These are phyloP conservation scores for Drosophila villosipedis DNA, from an alignment of 2,888 invertebrate species.

Conservation along the genomic window DNA sequence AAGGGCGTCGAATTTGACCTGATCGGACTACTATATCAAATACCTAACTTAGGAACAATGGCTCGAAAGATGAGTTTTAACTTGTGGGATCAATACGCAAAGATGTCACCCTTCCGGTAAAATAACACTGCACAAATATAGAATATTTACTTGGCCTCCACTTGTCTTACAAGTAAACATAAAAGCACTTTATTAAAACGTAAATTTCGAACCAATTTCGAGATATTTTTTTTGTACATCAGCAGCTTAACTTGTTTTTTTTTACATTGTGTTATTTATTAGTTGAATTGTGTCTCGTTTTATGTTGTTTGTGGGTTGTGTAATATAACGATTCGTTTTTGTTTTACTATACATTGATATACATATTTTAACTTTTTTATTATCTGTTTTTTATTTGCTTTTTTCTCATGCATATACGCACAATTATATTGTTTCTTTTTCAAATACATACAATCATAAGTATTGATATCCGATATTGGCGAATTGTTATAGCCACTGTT, in stretches of 20 bases:
- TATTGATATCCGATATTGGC: constrained; percentile 50
- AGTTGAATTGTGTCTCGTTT: background rate
- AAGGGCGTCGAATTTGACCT: background rate
- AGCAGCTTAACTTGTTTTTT: background rate
- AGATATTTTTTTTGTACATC: background rate
- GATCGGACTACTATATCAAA: background rate
- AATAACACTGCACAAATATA: background rate
- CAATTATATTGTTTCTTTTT: background rate
- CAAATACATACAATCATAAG: constrained; percentile 41
- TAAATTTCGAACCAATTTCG: background rate
- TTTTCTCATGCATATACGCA: background rate
- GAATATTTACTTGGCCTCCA: background rate
- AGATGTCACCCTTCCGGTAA: background rate
- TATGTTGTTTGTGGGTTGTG: background rate
- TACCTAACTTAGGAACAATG: background rate
- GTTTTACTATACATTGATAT: background rate
- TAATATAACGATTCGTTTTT: background rate
- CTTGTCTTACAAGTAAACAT: background rate
- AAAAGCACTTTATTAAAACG: background rate
- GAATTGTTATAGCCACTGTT: constrained; percentile 49
- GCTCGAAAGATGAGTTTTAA: background rate
- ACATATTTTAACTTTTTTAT: too few species aligned
- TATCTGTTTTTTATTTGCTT: background rate
- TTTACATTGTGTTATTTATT: too few species aligned
- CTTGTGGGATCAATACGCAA: background rate